Base-by-base conservation (phyloP, 2,113 vertebrate genomes). In the Esox niger region DNA sequence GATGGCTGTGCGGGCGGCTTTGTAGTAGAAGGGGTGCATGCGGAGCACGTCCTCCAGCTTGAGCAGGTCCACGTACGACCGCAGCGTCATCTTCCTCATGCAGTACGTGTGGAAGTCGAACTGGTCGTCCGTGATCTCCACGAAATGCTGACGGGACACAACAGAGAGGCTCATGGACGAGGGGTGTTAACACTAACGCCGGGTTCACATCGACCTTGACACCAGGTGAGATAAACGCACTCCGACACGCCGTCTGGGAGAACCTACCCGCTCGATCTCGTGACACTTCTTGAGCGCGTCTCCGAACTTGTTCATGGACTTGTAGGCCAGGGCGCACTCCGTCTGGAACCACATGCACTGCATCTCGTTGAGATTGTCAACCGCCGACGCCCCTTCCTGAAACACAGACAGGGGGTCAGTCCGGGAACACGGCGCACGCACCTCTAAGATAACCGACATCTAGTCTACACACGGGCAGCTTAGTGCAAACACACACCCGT, bases 301-400 rank as follows among this genome's bases (percentile, higher is more conserved):
- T 73, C 97, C 96, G 5, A 93, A 98, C 88, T 97, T 97, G 91
- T 95, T 97, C 95, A 97, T 95, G 69, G 89, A 79, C 77, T 94
- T 95, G 86, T 99, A 99, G 66, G 96, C 93, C 54, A 98, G 93
- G 0, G 97, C 97, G 69, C 96, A 98, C 72, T 98, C 97, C 0
- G 96, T 98, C 88, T 98, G 97, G 90, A 98, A 98, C 97, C 97
- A 99, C 97, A 99, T 98, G 74, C 96, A 98, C 85, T 99, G 97
- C 97, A 98, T 98, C 88, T 99, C 97, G 29, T 98, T 96, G 68
- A 97, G 89, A 85, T 96, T 97, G 85, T 98, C 96, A 74, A 97
- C 94, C 0, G 96, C 97, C 0, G 96, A 98, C 2, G 96, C 94
- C 63, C 97, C 95, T 90, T 98, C 96, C 96, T 98, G 30, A 69